phyloP scores from a whole-genome alignment of 2,888 invertebrate species.

The Rotaria magnacalcarata region DNA sequence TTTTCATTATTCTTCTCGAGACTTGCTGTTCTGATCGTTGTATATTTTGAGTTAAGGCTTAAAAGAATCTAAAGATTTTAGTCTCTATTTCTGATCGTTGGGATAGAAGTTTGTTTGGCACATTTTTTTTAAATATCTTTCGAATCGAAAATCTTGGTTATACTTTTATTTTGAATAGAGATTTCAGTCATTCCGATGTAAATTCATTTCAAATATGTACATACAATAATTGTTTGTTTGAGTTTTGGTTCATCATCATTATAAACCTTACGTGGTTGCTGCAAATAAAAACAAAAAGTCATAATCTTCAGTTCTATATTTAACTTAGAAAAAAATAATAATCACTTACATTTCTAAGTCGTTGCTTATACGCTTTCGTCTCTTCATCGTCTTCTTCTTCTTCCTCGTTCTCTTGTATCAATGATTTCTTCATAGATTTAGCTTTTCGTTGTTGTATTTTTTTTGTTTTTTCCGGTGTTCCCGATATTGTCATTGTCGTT shows the following conservation, averaged over 20 bases:
- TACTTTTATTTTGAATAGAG: too few relatives aligned
- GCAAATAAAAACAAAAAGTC: background rate
- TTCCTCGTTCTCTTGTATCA: background rate
- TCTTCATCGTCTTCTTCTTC: background rate
- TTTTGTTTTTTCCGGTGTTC: background rate
- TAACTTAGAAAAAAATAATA: too few relatives aligned
- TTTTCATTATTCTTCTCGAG: too few relatives aligned
- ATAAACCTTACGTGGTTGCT: background rate
- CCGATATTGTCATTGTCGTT: background rate
- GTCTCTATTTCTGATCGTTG: too few relatives aligned
- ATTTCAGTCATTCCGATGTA: too few relatives aligned
- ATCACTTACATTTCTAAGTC: background rate
- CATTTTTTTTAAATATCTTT: too few relatives aligned
- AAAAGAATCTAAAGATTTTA: too few relatives aligned
- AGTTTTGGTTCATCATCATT: conserved; percentile 14
- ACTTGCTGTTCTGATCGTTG: too few relatives aligned
- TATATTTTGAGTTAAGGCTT: too few relatives aligned
- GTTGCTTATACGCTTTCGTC: background rate
- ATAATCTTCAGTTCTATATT: too few relatives aligned
- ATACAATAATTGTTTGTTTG: conserved; percentile 13
- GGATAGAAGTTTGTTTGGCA: too few relatives aligned
- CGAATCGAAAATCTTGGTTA: too few relatives aligned
- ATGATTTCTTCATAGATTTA: background rate
- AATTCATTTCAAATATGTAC: background rate
- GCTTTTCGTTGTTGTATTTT: background rate